Conservation (phyloP, 2,888 invertebrate genomes). For the Agriopis leucophaearia region DNA sequence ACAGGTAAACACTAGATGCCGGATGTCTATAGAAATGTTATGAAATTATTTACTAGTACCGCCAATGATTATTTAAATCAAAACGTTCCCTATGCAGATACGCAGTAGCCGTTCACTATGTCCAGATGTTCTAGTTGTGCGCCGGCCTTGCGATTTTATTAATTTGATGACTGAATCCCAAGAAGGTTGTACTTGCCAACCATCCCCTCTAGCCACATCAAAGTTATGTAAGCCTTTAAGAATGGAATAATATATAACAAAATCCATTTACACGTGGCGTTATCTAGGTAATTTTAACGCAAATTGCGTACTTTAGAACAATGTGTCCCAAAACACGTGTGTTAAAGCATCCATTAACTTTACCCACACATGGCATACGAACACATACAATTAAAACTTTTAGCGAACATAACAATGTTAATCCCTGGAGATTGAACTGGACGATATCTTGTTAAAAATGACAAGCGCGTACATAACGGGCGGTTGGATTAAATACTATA, state of each 20-base stretch:
- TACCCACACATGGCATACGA: slow-evolving; percentile 5
- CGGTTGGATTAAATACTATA: background rate
- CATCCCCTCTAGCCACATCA: too few species aligned
- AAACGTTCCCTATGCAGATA: too few species aligned
- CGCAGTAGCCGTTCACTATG: too few species aligned
- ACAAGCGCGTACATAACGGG: slow-evolving; percentile 3
- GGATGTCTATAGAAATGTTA: too few species aligned
- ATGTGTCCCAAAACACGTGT: slow-evolving; percentile 3
- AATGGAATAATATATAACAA: background rate
- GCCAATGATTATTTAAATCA: too few species aligned
- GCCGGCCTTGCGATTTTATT: too few species aligned
- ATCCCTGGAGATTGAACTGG: slow-evolving; percentile 24
- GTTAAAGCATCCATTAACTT: slow-evolving; percentile 1
- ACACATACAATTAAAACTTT: slow-evolving; percentile 20
- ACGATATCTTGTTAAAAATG: slow-evolving; percentile 39
- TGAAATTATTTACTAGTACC: too few species aligned
- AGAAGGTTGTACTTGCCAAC: too few species aligned
- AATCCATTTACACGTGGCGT: background rate
- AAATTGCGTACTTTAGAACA: slow-evolving; percentile 15
- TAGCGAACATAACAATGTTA: slow-evolving; percentile 15
- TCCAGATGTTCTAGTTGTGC: too few species aligned
- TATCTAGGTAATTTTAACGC: slow-evolving; percentile 2
- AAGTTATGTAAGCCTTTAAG: background rate
- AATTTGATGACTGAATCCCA: too few species aligned
- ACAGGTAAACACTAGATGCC: too few species aligned